Evolutionary conservation across 2,113 vertebrate genomes (phyloP).

Genomic region (Hippocampus guttulatus): DNA sequence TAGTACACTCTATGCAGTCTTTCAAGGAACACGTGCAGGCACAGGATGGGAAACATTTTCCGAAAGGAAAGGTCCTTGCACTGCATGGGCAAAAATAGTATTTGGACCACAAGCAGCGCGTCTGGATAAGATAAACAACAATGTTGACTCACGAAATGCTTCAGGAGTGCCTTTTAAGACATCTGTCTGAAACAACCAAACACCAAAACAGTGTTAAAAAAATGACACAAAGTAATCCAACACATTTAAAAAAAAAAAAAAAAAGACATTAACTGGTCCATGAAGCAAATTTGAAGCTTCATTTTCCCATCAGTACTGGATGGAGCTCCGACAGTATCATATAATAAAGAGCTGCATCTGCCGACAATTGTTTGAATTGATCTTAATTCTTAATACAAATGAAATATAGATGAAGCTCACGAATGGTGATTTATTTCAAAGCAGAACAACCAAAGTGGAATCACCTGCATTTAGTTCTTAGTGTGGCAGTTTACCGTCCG

Average conservation of each 20-base stretch:
- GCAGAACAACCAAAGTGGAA: too few relatives aligned
- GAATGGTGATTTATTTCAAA: too few relatives aligned
- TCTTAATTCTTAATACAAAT: too few relatives aligned
- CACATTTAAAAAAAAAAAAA: neutral
- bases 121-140: constrained; percentile 1
- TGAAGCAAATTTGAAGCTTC: too few relatives aligned
- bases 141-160: neutral
- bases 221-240: neutral
- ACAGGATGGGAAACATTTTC: constrained; percentile 13
- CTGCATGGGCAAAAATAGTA: neutral
- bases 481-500: constrained; percentile 3
- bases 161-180: neutral
- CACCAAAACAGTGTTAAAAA: neutral
- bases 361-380: too few relatives aligned
- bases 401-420: too few relatives aligned
- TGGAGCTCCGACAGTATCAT: too few relatives aligned
- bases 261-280: too few relatives aligned
- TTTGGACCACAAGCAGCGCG: neutral
- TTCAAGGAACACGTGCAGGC: constrained; percentile 29
- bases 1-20: constrained; percentile 24
- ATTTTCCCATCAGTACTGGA: too few relatives aligned
- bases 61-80: neutral
- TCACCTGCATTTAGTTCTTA: neutral
- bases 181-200: neutral
- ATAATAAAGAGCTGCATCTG: too few relatives aligned